Evolutionary conservation across 2,888 invertebrate genomes (phyloP).

Genomic region (Neuroscelio doddi): DNA sequence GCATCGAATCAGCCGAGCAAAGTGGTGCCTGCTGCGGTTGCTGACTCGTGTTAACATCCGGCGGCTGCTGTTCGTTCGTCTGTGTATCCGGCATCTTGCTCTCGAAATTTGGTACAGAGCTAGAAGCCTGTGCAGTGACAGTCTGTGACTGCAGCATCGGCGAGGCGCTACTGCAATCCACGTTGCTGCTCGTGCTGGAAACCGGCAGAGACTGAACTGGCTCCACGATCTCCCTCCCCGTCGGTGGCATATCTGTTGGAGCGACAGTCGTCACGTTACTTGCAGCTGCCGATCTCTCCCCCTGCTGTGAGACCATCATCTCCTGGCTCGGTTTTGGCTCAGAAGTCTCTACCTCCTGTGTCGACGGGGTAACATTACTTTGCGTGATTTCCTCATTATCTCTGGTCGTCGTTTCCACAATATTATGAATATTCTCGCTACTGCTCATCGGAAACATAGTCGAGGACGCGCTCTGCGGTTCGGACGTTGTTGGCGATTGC

Average conservation of each 20-base stretch:
- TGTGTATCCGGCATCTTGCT: conserved; percentile 53
- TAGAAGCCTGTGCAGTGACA: conserved; percentile 51
- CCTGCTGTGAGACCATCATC: conserved; percentile 33
- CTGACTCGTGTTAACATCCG: conserved; percentile 11
- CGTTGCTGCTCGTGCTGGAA: conserved; percentile 66
- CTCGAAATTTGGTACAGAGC: conserved; percentile 57
- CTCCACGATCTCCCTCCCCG: too few species aligned
- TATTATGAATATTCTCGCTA: conserved; percentile 62
- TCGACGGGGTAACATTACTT: conserved; percentile 54
- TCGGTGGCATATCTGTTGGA: conserved; percentile 50
- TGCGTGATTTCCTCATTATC: conserved; percentile 55
- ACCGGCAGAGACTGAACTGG: conserved; percentile 68
- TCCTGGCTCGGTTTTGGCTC: conserved; percentile 51
- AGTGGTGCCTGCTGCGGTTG: conserved; percentile 34
- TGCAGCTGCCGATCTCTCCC: conserved; percentile 56
- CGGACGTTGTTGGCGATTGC: conserved; percentile 55
- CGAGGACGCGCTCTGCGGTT: conserved; percentile 48
- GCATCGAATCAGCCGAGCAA: conserved; percentile 27
- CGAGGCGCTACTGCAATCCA: conserved; percentile 56
- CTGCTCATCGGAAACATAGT: conserved; percentile 63
- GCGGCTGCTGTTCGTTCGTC: conserved; percentile 56
- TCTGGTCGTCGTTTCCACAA: conserved; percentile 62
- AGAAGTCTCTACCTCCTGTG: conserved; percentile 57
- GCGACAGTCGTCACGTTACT: conserved; percentile 55
- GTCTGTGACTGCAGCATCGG: conserved; percentile 53